These are phyloP conservation scores for Leptatherina wallacei DNA, from an alignment of 2,797 vertebrate species.

Conservation along the genomic window DNA sequence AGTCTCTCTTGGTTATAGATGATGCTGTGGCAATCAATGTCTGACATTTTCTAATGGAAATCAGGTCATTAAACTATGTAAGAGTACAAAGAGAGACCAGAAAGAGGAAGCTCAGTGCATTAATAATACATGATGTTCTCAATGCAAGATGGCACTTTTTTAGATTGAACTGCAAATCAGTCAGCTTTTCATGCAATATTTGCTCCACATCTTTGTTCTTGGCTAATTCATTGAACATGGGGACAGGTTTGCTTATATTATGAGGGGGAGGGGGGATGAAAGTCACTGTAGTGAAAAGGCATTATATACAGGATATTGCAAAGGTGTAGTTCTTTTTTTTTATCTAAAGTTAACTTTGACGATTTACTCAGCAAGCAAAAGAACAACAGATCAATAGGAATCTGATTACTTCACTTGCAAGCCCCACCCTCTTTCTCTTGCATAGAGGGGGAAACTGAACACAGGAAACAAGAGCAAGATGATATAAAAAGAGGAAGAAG, in stretches of 20 bases:
- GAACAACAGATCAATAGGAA: slow-evolving; percentile 8
- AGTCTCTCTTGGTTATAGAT: slow-evolving; percentile 35
- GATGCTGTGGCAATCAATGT: slow-evolving; percentile 15
- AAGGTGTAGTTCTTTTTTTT: neutral
- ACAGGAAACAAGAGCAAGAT: slow-evolving; percentile 18
- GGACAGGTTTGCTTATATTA: neutral
- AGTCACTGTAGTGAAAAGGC: neutral
- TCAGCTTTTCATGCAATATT: slow-evolving; percentile 14
- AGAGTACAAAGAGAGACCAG: slow-evolving; percentile 40
- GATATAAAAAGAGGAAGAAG: slow-evolving; percentile 10
- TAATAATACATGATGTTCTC: slow-evolving; percentile 48
- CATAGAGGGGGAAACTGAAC: neutral
- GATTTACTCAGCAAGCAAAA: neutral
- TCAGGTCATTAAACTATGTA: slow-evolving; percentile 53
- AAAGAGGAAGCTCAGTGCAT: slow-evolving; percentile 36
- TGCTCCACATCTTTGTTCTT: neutral
- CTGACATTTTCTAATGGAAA: slow-evolving; percentile 66
- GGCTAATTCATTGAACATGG: neutral
- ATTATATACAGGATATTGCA: neutral
- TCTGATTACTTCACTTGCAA: neutral
- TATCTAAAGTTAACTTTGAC: neutral
- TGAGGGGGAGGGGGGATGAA: too few relatives aligned
- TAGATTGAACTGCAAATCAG: slow-evolving; percentile 30
- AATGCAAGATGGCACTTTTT: slow-evolving; percentile 28
- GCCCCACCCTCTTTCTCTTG: neutral